These are phyloP conservation scores for Malacoraja senta DNA, from an alignment of 2,797 vertebrate species.

Conservation along the genomic window DNA sequence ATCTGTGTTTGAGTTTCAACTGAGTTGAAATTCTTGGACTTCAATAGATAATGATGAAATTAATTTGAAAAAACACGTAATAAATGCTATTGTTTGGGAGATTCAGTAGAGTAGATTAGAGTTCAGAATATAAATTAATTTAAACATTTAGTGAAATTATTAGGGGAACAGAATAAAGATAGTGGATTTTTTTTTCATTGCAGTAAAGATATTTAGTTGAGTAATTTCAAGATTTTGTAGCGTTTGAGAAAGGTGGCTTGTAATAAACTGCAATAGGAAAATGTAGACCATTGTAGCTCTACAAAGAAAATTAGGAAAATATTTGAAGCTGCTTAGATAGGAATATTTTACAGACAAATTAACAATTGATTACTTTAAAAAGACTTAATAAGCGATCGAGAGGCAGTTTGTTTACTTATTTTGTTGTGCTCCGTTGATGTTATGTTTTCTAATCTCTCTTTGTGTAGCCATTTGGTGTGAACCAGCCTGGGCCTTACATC, in stretches of 20 bases:
- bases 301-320: neutral
- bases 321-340: neutral
- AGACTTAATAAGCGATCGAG: neutral
- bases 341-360: neutral
- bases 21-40: neutral
- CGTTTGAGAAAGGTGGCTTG: neutral
- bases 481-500: conserved; percentile 93
- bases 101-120: neutral
- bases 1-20: neutral
- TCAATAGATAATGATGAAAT: neutral
- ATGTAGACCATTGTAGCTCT: neutral
- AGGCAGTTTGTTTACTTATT: neutral
- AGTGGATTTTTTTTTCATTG: neutral
- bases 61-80: neutral
- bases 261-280: neutral
- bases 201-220: neutral
- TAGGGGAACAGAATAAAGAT: neutral
- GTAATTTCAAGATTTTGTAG: neutral
- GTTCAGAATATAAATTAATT: neutral
- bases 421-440: neutral
- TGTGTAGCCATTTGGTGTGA: conserved; percentile 88
- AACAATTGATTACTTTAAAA: neutral
- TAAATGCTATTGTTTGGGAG: neutral
- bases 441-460: conserved; percentile 30
- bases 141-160: neutral